Evolutionary conservation across 2,888 invertebrate genomes (phyloP).

Genomic region (Napeogenes sylphis): DNA sequence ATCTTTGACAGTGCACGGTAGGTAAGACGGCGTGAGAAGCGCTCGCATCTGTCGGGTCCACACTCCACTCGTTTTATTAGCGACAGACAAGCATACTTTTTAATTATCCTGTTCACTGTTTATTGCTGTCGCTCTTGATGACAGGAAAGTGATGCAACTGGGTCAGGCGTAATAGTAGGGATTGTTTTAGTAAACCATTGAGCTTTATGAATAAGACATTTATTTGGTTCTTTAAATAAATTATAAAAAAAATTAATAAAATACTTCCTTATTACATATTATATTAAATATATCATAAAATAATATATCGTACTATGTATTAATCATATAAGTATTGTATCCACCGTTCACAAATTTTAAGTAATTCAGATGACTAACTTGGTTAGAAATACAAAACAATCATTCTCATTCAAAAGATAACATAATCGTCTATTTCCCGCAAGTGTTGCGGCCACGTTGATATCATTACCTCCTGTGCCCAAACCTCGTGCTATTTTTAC

Average conservation of each 20-base stretch:
- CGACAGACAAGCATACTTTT: slow-evolving; percentile 53
- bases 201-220: background rate
- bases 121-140: slow-evolving; percentile 12
- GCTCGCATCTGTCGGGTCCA: slow-evolving; percentile 58
- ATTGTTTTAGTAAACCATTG: background rate
- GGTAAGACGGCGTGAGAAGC: slow-evolving; percentile 56
- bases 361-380: no score
- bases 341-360: no score
- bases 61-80: slow-evolving; percentile 68
- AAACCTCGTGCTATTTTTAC: slow-evolving; percentile 20
- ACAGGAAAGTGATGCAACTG: slow-evolving; percentile 27
- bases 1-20: slow-evolving; percentile 29
- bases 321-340: no score
- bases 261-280: no score
- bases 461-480: slow-evolving; percentile 3
- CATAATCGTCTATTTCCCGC: background rate
- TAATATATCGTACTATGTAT: no score
- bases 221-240: no score
- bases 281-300: no score
- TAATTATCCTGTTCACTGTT: slow-evolving; percentile 49
- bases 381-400: no score
- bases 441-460: background rate
- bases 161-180: slow-evolving; percentile 11
- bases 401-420: background rate
- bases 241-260: no score